These are phyloP conservation scores for Myrmecophaga tridactyla DNA, from an alignment of 2,113 vertebrate species.

Conservation along the genomic window DNA sequence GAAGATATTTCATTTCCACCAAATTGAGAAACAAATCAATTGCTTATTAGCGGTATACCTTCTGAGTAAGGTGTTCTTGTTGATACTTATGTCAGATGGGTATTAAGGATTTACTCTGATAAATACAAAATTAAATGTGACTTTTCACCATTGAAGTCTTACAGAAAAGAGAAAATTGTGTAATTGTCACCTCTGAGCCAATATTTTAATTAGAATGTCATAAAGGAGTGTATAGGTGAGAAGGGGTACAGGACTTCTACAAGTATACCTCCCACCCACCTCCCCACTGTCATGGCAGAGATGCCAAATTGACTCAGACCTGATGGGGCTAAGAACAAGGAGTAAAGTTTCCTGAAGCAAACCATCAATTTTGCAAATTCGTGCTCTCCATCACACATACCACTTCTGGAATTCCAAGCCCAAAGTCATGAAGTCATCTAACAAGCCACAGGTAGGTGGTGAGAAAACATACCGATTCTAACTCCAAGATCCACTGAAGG, in stretches of 20 bases:
- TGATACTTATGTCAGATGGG: neutral
- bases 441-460: neutral
- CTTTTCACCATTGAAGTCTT: neutral
- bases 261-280: neutral
- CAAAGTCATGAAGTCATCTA: neutral
- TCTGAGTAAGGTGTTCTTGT: neutral
- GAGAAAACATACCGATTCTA: neutral
- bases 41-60: constrained; percentile 26
- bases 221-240: neutral
- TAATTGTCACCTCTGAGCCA: neutral
- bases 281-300: neutral
- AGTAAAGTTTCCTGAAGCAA: neutral
- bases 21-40: constrained; percentile 53
- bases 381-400: neutral
- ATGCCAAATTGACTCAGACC: neutral
- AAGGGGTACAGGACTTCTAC: neutral
- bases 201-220: neutral
- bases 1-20: constrained; percentile 44
- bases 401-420: neutral
- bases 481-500: neutral
- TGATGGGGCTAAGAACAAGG: neutral
- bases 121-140: neutral
- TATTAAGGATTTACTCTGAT: constrained; percentile 27
- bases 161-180: neutral
- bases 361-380: neutral